Conservation (phyloP, 2,888 invertebrate genomes). For the Clostera curtula region DNA sequence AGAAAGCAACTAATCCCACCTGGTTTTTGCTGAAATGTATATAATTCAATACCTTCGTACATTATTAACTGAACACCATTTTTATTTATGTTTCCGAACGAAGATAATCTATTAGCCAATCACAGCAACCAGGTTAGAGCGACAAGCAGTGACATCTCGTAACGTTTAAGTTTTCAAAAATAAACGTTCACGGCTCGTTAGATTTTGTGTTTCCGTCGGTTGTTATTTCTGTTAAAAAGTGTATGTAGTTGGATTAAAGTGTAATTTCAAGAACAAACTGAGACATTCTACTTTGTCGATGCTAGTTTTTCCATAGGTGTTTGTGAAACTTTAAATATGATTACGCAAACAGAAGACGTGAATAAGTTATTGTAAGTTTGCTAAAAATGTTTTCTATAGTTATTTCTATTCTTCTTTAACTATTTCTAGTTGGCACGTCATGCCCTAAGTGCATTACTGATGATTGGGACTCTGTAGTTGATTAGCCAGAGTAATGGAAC, state of each 20-base stretch:
- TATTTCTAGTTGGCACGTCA: too few relatives aligned
- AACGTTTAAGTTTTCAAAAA: conserved; percentile 43
- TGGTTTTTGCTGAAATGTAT: too few relatives aligned
- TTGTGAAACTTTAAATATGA: conserved; percentile 31
- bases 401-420: too few relatives aligned
- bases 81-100: conserved; percentile 24
- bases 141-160: conserved; percentile 26
- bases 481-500: too few relatives aligned
- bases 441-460: too few relatives aligned
- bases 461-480: too few relatives aligned
- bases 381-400: conserved; percentile 1
- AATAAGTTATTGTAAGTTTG: conserved; percentile 54
- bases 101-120: conserved; percentile 25
- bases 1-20: too few relatives aligned
- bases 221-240: conserved; percentile 9
- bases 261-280: not conserved
- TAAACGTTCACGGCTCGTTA: conserved; percentile 27
- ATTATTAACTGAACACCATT: too few relatives aligned
- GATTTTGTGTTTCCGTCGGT: conserved; percentile 16
- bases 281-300: conserved; percentile 15
- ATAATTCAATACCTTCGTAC: too few relatives aligned
- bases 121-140: conserved; percentile 16
- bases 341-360: conserved; percentile 41
- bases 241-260: not conserved
- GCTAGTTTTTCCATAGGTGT: conserved; percentile 14